Base-by-base conservation (phyloP, 1,140 invertebrate species). In the Phocides pigmalion region DNA sequence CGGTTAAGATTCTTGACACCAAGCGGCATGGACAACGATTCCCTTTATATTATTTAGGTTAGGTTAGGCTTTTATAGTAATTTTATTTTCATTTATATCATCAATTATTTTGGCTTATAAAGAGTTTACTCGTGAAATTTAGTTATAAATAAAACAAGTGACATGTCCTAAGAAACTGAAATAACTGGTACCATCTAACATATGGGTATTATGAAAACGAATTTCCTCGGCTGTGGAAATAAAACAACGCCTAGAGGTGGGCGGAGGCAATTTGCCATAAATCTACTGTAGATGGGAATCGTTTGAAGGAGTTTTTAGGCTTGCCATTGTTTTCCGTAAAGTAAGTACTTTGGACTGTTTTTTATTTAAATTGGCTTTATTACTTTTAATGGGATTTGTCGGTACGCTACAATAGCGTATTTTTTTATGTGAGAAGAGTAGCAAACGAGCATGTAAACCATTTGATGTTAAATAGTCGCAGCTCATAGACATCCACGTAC, bases 181-280 rank as follows among this genome's bases (percentile, higher is more conserved):
- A 19, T 14, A n/a, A n/a, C 25, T 51, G 37, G 35, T 56, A 8
- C 15, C 19, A 47, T 5, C 25, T 15, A 47, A 46, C 56, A 59
- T 46, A 59, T 59, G 56, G 42, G 56, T 59, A 59, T 59, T 79
- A 74, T 76, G 68, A 74, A 70, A 76, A 74, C 70, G 71, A 70
- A 74, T 76, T 73, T 74, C 69, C 74, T 68, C 62, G 70, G 68
- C 70, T 65, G 62, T 76, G 58, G 68, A 69, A 76, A 79, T 82
- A 81, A 81, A 80, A 76, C 73, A 81, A 68, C 81, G 81, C 79
- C 77, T 80, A 68, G 49, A 80, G 79, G 72, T 71, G 47, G 70
- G 54, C 37, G 69, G 56, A 70, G 72, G 81, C 81, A 84, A 84
- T 84, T 81, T 80, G 77, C 81, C 65, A 78, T 81, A 84, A 84